Evolutionary conservation across 1,140 invertebrate species (phyloP).

Genomic region (Hydropsyche tenuis): DNA sequence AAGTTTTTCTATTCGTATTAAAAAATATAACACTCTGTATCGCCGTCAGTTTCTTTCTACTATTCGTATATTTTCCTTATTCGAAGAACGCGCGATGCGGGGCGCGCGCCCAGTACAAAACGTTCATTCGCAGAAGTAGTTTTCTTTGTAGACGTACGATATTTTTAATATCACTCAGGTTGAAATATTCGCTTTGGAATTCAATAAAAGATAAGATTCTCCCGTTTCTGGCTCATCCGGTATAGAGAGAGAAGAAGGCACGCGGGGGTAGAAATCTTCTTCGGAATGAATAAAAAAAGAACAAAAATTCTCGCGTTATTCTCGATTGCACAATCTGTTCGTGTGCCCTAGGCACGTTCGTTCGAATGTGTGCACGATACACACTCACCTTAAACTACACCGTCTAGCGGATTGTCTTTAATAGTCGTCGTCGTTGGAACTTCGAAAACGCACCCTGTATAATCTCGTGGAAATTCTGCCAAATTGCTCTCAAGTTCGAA

Average conservation of each 20-base stretch:
- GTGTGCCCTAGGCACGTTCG: too few relatives aligned
- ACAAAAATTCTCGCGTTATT: not conserved
- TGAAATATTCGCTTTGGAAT: constrained; percentile 33
- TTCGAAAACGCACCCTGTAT: not conserved
- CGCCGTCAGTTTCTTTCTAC: not conserved
- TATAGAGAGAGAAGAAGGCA: not conserved
- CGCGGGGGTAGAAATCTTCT: not conserved
- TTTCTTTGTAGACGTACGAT: constrained; percentile 10
- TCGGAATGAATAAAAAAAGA: constrained; percentile 9
- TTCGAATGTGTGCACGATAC: too few relatives aligned
- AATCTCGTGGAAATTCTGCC: constrained; percentile 11
- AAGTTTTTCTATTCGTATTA: too few relatives aligned
- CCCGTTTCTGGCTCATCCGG: constrained; percentile 4
- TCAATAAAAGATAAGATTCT: constrained; percentile 25
- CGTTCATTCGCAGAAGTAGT: not conserved
- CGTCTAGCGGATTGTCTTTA: not conserved
- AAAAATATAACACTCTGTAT: too few relatives aligned
- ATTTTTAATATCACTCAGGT: constrained; percentile 24
- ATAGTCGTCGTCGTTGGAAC: not conserved
- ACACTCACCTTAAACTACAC: too few relatives aligned
- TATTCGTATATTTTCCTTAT: not conserved
- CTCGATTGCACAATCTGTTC: not conserved
- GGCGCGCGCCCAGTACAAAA: too few relatives aligned
- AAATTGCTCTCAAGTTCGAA: constrained; percentile 24
- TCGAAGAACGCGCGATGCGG: not conserved